These are phyloP conservation scores for Serrognathus titanus DNA, from an alignment of 2,888 invertebrate species.

Conservation along the genomic window DNA sequence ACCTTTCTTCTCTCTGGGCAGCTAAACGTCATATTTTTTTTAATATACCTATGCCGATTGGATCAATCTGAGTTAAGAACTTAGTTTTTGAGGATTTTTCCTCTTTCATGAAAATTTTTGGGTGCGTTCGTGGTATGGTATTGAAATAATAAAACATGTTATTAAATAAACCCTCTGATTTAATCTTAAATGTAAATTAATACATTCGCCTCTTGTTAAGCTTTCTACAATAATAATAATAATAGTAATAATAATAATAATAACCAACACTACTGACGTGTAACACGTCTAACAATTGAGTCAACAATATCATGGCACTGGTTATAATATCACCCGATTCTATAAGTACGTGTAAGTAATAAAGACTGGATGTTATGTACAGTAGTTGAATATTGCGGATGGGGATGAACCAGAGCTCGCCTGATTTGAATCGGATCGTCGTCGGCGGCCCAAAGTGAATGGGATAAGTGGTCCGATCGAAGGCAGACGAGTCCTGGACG, in stretches of 20 bases:
- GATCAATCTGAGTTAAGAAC: too few relatives aligned
- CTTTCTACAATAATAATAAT: constrained; percentile 39
- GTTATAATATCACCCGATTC: constrained; percentile 53
- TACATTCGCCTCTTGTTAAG: constrained; percentile 47
- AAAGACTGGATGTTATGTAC: constrained; percentile 41
- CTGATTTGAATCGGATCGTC: not conserved
- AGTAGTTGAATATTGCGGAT: constrained; percentile 24
- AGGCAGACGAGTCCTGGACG: constrained; percentile 11
- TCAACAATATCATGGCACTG: constrained; percentile 53
- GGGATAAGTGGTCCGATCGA: constrained; percentile 3
- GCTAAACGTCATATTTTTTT: too few relatives aligned
- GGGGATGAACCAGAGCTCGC: constrained; percentile 19
- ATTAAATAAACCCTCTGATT: constrained; percentile 52
- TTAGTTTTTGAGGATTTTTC: too few relatives aligned
- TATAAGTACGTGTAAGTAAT: constrained; percentile 50
- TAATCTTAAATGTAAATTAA: constrained; percentile 47
- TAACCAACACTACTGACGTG: constrained; percentile 49
- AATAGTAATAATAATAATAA: constrained; percentile 42
- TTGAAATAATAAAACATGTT: constrained; percentile 18
- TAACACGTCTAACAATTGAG: constrained; percentile 49
- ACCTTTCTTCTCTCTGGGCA: too few relatives aligned
- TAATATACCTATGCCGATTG: too few relatives aligned
- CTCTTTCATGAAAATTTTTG: too few relatives aligned
- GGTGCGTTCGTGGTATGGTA: too few relatives aligned
- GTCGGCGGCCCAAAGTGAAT: constrained; percentile 1